These are phyloP conservation scores for Pseudochaenichthys georgianus DNA, from an alignment of 2,797 vertebrate species.

Conservation along the genomic window DNA sequence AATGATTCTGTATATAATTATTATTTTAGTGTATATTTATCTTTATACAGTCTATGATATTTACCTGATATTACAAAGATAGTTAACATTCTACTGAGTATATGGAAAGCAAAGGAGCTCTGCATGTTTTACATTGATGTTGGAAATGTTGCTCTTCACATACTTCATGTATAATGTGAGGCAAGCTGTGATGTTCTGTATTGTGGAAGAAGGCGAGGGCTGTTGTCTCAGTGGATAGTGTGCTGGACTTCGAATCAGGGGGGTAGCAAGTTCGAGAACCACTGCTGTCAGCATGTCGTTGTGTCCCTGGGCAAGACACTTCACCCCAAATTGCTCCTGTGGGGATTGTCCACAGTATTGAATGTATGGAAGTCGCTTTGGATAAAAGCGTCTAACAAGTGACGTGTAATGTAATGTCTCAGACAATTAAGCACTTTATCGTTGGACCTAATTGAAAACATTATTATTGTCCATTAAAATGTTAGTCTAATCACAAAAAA, in stretches of 20 bases:
- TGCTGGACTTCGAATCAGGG: too few species aligned
- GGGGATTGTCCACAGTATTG: too few species aligned
- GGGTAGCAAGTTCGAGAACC: too few species aligned
- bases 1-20: not conserved
- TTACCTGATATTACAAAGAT: not conserved
- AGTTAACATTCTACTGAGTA: not conserved
- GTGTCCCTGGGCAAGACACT: too few species aligned
- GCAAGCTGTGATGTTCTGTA: not conserved
- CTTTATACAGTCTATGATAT: not conserved
- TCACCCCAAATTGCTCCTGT: too few species aligned
- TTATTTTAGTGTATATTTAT: not conserved
- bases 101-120: not conserved
- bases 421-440: not conserved
- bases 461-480: not conserved
- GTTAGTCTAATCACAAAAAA: slow-evolving; percentile 3
- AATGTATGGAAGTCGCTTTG: too few species aligned
- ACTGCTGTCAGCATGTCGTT: too few species aligned
- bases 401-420: not conserved
- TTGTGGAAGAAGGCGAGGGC: not conserved
- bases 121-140: not conserved
- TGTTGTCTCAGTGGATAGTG: not conserved
- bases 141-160: not conserved
- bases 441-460: not conserved
- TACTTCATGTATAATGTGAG: not conserved
- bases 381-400: too few species aligned